Evolutionary conservation across 1,140 invertebrate genomes (phyloP), one percentile per base, ranked within the genome.

Genomic region (Aphidius gifuensis): DNA sequence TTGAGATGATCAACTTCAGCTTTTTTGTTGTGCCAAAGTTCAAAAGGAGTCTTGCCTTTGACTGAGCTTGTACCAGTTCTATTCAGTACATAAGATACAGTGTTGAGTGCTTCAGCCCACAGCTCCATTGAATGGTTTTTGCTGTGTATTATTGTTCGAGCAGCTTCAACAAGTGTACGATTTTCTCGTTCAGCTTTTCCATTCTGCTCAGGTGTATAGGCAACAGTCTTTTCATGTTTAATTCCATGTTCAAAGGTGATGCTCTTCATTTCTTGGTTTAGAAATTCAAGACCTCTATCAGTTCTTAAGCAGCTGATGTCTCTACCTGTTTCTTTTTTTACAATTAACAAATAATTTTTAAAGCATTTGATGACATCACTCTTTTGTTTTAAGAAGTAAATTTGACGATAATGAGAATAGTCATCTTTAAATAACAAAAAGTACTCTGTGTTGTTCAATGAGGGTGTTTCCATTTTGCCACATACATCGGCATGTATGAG

Each of bases 261-360:
- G 55, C 58, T 54, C 9, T 66, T 50, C 9, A 80, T 60, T 38
- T 66, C 38, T 46, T 53, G 50, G 63, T 72, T 75, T 6, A 67
- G 38, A 62, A 68, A 82, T 69, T 82, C 79, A 39, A 23, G 66
- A 44, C 79, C 81, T 67, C 80, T 80, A 51, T 79, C 76, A 16
- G 65, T 71, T 55, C 70, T 53, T 39, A 80, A 11, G 8, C 57
- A 60, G 66, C 78, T 77, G 16, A 79, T 66, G 46, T 58, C 57
- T 21, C 57, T 55, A 9, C 58, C 59, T 44, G 65, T 67, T 49
- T 73, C 64, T 39, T 66, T 75, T 66, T 78, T 74, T 43, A 75
- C 71, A 39, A 73, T 42, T 7, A 9, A 23, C 64, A 71, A 72
- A 61, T 70, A 79, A 32, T 71, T 65, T 65, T 64, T 73, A 66